phyloP scores from a whole-genome alignment of 1,140 invertebrate genomes.

The Zeugodacus cucurbitae region DNA sequence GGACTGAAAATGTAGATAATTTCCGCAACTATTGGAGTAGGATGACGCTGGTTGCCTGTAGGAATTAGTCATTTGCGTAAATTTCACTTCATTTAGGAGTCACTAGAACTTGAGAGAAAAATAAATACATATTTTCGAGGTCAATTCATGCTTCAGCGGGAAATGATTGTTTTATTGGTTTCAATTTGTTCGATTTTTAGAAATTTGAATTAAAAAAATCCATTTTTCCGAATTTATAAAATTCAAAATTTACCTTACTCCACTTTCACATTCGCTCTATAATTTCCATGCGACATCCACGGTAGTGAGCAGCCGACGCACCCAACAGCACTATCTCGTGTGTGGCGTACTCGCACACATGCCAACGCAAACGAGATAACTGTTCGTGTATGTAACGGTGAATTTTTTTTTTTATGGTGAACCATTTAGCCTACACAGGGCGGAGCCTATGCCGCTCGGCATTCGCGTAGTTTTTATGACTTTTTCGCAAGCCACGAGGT shows the following conservation, averaged over 20 bases:
- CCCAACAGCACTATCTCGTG: not conserved
- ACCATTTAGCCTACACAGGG: conserved; percentile 1
- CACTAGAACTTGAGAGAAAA: too few relatives aligned
- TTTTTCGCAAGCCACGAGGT: not conserved
- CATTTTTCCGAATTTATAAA: too few relatives aligned
- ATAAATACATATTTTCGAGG: too few relatives aligned
- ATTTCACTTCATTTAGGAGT: too few relatives aligned
- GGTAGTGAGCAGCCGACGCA: not conserved
- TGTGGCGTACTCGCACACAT: not conserved
- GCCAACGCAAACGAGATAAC: conserved; percentile 24
- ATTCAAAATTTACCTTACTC: too few relatives aligned
- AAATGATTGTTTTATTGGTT: too few relatives aligned
- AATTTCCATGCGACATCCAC: not conserved
- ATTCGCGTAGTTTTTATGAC: not conserved
- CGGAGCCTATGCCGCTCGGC: not conserved
- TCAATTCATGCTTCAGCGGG: too few relatives aligned
- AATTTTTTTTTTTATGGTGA: not conserved
- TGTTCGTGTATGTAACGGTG: not conserved
- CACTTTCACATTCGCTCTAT: not conserved
- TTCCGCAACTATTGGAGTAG: not conserved
- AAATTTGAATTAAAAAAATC: too few relatives aligned
- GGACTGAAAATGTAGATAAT: not conserved
- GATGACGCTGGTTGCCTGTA: not conserved
- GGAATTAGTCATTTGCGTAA: not conserved
- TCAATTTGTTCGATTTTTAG: too few relatives aligned